Evolutionary conservation across 2,888 invertebrate genomes (phyloP), one percentile per base, ranked within the genome.

Genomic region (Lottia gigantea): DNA sequence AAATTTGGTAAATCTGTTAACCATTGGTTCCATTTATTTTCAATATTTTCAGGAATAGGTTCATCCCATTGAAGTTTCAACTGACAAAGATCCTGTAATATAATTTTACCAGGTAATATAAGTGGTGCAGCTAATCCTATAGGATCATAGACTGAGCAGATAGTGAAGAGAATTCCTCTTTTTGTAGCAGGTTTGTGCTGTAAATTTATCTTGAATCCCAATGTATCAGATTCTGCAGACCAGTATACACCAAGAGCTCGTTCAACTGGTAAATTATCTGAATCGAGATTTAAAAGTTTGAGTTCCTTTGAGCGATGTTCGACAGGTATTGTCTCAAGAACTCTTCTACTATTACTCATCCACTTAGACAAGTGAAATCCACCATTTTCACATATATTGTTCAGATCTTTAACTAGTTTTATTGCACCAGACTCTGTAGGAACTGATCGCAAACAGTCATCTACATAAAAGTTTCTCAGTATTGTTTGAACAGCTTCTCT

Each of bases 381-480:
- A 46, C 72, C 72, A 31, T 66, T 68, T n/a, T 40, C 40, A 64
- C 55, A 55, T n/a, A 55, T 55, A 12, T 55, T 16, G 11, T 15
- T 55, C 12, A 55, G 15, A 55, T 55, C 19, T 11, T 55, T 55
- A 0, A 55, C 46, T n/a, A n/a, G 45, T 19, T 25, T 62, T 16
- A 64, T 66, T n/a, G 63, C 66, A 46, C 68, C 31, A 12, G 46
- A 11, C 19, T 45, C 69, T 16, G 69, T 66, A 8, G 15, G 46
- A 46, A 69, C 46, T 6, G 70, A 70, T 19, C 26, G 16, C 15
- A 67, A 40, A 55, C 70, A 66, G 46, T 72, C 72, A 47, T 72
- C 70, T 16, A 72, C 72, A 45, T 70, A 72, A 62, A 72, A 69
- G 25, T 62, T 46, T 49, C 8, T 49, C n/a, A n/a, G n/a, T n/a